Evolutionary conservation across 1,140 invertebrate species (phyloP).

Genomic region (Rhizoglyphus robini): DNA sequence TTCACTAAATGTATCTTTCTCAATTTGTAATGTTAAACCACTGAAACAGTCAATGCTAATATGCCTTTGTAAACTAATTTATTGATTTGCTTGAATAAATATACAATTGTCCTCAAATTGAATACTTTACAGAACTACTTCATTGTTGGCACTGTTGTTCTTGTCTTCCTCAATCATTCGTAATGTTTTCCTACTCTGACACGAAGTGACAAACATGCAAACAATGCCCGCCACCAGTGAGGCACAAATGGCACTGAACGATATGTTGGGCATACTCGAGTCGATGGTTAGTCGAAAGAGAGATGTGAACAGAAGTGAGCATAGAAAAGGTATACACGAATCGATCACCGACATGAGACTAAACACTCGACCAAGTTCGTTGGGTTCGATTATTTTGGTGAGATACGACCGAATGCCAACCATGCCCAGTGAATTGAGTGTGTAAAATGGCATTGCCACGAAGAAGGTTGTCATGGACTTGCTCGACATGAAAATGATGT

Average conservation of each 20-base stretch:
- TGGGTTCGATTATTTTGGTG: background rate
- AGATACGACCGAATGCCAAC: conserved; percentile 14
- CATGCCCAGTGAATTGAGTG: background rate
- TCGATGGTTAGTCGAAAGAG: conserved; percentile 16
- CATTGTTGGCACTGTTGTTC: no score
- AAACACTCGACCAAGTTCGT: conserved; percentile 20
- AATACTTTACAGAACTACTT: no score
- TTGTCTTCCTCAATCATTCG: background rate
- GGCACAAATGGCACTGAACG: background rate
- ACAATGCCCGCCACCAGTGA: background rate
- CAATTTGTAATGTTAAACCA: no score
- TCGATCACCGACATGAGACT: conserved; percentile 1
- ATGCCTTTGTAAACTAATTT: no score
- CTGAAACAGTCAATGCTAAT: no score
- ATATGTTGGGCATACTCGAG: conserved; percentile 1
- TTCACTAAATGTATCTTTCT: no score
- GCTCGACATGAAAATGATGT: background rate
- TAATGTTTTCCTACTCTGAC: background rate
- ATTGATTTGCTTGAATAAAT: no score
- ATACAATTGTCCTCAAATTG: no score
- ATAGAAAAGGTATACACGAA: background rate
- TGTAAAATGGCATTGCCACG: background rate
- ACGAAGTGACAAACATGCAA: background rate
- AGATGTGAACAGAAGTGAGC: background rate
- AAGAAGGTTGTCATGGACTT: background rate